Evolutionary conservation across 2,113 vertebrate genomes (phyloP).

Genomic region (Psettodes erumei): DNA sequence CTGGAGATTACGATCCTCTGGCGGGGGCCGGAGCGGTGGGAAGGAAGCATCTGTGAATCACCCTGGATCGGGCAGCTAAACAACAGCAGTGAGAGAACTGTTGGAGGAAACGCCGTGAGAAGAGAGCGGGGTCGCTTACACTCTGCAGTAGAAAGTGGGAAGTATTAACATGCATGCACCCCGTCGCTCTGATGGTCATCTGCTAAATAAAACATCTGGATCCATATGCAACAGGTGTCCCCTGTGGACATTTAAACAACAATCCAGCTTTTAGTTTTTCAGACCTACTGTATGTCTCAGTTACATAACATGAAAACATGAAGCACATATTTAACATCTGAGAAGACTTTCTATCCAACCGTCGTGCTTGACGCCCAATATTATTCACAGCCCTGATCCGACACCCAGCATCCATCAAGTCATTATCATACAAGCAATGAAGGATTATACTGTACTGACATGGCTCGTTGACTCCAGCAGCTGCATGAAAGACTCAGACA

Average conservation of each 20-base stretch:
- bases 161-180: background rate
- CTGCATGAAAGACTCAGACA: background rate
- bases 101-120: background rate
- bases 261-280: too few species aligned
- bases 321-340: too few species aligned
- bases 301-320: too few species aligned
- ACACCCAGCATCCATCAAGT: background rate
- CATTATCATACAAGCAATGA: background rate
- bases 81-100: background rate
- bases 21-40: background rate
- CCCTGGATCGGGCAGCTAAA: slow-evolving; percentile 54
- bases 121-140: too few species aligned
- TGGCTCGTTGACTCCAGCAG: background rate
- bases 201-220: too few species aligned
- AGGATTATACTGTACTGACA: background rate
- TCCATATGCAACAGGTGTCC: too few species aligned
- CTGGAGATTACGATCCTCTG: slow-evolving; percentile 56
- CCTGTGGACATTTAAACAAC: too few species aligned
- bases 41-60: slow-evolving; percentile 32
- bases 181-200: background rate
- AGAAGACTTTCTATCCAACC: too few species aligned
- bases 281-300: too few species aligned
- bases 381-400: background rate
- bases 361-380: background rate
- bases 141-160: too few species aligned